Base-by-base conservation (phyloP, 2,797 vertebrate genomes). In the Brotogeris chrysoptera region DNA sequence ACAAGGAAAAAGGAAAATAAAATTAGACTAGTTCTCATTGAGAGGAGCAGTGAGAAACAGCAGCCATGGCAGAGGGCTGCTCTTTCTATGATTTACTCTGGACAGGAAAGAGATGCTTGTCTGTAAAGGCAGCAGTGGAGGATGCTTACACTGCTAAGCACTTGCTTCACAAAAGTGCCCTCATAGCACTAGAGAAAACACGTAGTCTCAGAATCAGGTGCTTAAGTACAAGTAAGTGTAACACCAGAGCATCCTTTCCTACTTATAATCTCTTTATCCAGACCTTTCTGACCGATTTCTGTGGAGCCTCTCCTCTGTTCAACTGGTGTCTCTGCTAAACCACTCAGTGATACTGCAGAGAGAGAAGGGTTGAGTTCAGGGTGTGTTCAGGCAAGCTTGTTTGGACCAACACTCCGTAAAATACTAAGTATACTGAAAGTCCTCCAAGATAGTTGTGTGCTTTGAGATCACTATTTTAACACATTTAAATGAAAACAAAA, bases 371-470 rank as follows among this genome's bases (percentile, higher is more conserved):
- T 57, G 55, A 23, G 55, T 23, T 57, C 43, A 63, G 50, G 25
- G 57, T 20, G 10, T 50, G 28, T 65, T 32, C 11, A 6, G 66
- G n/a, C 43, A 83, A 88, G 73, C 36, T 80, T 44, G 12, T 88
- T 79, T 72, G 43, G 63, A 52, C 41, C 65, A 23, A 65, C 71
- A 20, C 44, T 76, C 66, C 11, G 16, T 61, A 78, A 92, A 87
- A 77, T 52, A 9, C 74, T 91, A 89, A 95, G 86, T 32, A n/a
- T 53, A 74, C 69, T 82, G 68, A 91, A 91, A 86, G 59, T 55
- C 49, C 78, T 96, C 96, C 88, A 90, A 89, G 95, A 96, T 52
- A 96, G 82, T 85, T 80, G 50, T 94, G 25, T 55, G 46, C 46
- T 96, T 96, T 93, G 47, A 47, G 34, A 65, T 77, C 10, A 12